Evolutionary conservation across 2,113 vertebrate species (phyloP), one percentile per base, ranked within the genome.

Genomic region (Caretta caretta): DNA sequence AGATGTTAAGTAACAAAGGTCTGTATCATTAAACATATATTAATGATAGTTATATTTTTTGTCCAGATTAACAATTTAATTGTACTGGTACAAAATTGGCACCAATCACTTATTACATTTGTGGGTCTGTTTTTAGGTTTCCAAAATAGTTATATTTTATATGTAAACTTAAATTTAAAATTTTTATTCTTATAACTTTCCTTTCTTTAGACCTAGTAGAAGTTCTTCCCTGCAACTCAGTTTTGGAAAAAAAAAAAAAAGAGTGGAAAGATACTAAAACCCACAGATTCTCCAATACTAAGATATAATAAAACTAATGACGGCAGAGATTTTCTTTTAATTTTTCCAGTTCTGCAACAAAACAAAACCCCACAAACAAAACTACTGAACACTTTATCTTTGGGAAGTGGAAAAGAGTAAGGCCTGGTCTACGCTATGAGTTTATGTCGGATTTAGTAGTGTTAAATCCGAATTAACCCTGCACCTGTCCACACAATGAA

Each of bases 11-110:
- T n/a, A 86, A 87, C n/a, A 3, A 86, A 90, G 85, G 90, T 80
- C 51, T 1, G 0, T 42, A 87, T 91, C 3, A 83, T 49, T 91
- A 93, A 87, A 62, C 91, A 20, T 38, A 91, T 84, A 14, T 48
- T 50, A 91, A 81, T 96, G 42, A 27, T 50, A 46, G 88, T 83
- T 89, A 79, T 10, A 38, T 16, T 80, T 89, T 92, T 90, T 50
- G 53, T 89, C 13, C 69, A 83, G 53, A 85, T 96, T 94, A 88
- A 9, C 88, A 35, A 22, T 29, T 80, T 53, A 22, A 54, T 79
- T 89, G 83, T 4, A 49, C 3, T 65, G 5, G 8, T 22, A 78
- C 57, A 90, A 91, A 24, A 75, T 50, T 6, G 59, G 10, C 57
- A 69, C 53, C 46, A 88, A 38, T 2, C 86, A 53, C 75, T 92